Conservation (phyloP, 2,797 vertebrate species). For the Tokudaia tokunoshimensis region DNA sequence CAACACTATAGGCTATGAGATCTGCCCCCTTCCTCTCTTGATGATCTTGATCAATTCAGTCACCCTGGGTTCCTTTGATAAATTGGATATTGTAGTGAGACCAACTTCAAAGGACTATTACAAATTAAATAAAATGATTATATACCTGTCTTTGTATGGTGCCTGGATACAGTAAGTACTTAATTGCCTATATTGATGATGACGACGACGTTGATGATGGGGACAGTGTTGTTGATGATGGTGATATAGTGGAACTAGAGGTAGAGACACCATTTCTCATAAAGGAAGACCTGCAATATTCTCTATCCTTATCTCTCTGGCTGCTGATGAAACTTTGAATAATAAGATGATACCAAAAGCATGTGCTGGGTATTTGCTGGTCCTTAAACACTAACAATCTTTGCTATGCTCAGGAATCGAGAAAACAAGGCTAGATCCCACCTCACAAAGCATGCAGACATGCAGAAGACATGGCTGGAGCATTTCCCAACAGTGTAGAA, state of each 20-base stretch:
- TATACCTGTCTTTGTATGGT: not conserved
- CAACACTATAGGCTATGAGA: not conserved
- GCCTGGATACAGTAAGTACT: not conserved
- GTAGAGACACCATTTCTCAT: not conserved
- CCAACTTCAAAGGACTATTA: not conserved
- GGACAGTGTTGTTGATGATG: not conserved
- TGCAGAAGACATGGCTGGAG: not conserved
- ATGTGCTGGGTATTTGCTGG: not conserved
- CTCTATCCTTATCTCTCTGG: not conserved
- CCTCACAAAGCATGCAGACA: slow-evolving; percentile 12
- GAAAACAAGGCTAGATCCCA: slow-evolving; percentile 56
- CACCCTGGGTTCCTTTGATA: not conserved
- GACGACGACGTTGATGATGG: not conserved
- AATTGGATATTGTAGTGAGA: slow-evolving; percentile 1
- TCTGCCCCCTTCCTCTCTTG: not conserved
- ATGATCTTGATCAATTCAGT: not conserved
- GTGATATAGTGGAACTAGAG: not conserved
- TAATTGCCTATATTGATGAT: not conserved
- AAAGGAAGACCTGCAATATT: not conserved
- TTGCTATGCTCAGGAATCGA: slow-evolving; percentile 39
- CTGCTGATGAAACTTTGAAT: not conserved
- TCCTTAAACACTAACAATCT: slow-evolving; percentile 11
- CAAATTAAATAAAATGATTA: not conserved
- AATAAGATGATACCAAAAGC: not conserved
- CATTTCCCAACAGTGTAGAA: slow-evolving; percentile 44